A percentile compares a stretch with the other conserved stretches of the same genome.
Evolutionary conservation across 2,113 vertebrate genomes (phyloP).

Genomic region (Carettochelys insculpta): DNA sequence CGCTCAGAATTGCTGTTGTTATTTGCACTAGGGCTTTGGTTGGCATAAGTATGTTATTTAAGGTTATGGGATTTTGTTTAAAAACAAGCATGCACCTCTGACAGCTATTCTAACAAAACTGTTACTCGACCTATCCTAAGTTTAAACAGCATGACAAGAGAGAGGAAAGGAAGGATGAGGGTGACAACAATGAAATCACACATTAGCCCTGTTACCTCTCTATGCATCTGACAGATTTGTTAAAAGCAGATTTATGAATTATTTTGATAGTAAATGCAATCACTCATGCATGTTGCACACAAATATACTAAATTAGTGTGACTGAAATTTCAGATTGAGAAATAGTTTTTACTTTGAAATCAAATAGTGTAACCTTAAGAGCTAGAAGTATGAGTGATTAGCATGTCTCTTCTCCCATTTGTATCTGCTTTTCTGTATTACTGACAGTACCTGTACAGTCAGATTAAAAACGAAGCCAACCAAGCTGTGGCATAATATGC

Average conservation of each 20-base stretch:
- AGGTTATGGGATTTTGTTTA: too few relatives aligned
- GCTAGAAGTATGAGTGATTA: background rate
- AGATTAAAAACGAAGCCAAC: background rate
- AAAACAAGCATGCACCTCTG: too few relatives aligned
- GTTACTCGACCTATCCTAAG: background rate
- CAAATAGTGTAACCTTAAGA: background rate
- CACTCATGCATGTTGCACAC: background rate
- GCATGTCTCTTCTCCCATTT: background rate
- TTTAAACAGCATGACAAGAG: background rate
- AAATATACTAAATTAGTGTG: background rate
- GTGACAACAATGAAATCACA: background rate
- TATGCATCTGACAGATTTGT: background rate
- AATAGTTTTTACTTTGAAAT: background rate
- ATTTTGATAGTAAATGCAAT: background rate
- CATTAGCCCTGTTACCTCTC: background rate
- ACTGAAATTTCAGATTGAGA: conserved; percentile 3
- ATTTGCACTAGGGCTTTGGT: too few relatives aligned
- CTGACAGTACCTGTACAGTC: background rate
- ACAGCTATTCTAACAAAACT: too few relatives aligned
- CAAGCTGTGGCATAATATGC: background rate
- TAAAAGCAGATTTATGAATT: conserved; percentile 1
- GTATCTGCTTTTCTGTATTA: background rate
- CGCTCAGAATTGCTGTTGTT: too few relatives aligned
- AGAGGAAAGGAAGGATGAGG: background rate
- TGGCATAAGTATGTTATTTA: too few relatives aligned